Evolutionary conservation across 2,797 vertebrate species (phyloP).

Genomic region (Meda fulgida): DNA sequence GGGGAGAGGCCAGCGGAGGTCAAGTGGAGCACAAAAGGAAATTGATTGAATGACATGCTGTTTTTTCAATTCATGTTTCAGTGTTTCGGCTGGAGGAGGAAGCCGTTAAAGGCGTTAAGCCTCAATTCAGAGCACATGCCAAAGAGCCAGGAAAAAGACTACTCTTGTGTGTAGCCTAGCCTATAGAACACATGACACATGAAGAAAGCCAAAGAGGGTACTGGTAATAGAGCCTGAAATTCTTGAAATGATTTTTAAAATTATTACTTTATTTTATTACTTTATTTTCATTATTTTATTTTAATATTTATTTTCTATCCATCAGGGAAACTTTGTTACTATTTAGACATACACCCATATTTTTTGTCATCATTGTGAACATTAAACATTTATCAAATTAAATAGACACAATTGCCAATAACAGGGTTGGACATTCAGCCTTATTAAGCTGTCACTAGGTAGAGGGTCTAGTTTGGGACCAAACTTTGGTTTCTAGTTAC

Average conservation of each 20-base stretch:
- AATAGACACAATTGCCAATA: background rate
- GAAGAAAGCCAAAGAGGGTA: background rate
- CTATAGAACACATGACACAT: slow-evolving; percentile 6
- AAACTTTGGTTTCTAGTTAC: background rate
- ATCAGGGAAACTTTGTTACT: background rate
- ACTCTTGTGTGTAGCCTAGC: background rate
- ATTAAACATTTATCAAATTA: background rate
- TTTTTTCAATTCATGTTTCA: slow-evolving; percentile 38
- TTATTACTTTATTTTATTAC: background rate
- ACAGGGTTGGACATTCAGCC: background rate
- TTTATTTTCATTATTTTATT: background rate
- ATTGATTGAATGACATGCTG: slow-evolving; percentile 39
- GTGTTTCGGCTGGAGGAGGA: slow-evolving; percentile 30
- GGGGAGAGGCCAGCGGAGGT: background rate
- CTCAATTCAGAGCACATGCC: slow-evolving; percentile 8
- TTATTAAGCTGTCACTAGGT: background rate
- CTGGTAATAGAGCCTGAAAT: background rate
- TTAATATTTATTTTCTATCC: background rate
- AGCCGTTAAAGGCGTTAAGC: slow-evolving; percentile 31
- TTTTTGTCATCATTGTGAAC: background rate
- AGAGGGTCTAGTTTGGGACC: background rate
- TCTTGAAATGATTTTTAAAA: background rate
- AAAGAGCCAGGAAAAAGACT: slow-evolving; percentile 14
- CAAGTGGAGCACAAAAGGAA: slow-evolving; percentile 33
- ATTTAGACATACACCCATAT: background rate